Evolutionary conservation across 1,140 invertebrate species (phyloP), one percentile per base, ranked within the genome.

Genomic region (Penaeus vannamei): DNA sequence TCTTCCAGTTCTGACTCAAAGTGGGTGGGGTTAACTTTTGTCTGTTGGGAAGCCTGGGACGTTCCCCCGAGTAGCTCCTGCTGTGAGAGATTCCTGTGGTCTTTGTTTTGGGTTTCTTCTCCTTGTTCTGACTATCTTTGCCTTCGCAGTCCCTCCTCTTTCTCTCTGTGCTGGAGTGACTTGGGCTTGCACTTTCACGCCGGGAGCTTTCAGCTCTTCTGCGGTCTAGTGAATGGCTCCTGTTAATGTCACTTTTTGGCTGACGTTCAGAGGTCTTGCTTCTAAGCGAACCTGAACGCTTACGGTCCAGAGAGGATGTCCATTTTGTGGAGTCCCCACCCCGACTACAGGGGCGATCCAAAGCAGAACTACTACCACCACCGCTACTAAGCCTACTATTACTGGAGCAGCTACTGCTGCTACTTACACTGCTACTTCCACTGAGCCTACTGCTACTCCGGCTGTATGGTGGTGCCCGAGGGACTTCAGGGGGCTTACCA

Each of bases 371-470:
- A 32, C 66, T 84, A 23, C 90, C 53, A 19, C 86, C 87, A 36
- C 84, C 87, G 72, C 85, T 89, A 26, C 80, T 85, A 29, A 79
- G 62, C 59, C 85, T 91, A 82, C 69, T 85, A 19, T 60, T 88
- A 61, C 80, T 61, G 60, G 82, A 69, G 72, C 90, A 84, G 81
- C 86, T 82, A 62, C 86, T 89, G 46, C 86, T 87, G 36, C 79
- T 91, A 83, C 90, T 91, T 83, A 89, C 85, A 85, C 90, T 91
- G 84, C 90, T 91, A 81, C 86, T 89, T 72, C 86, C 86, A 89
- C 90, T 89, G 22, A 89, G 86, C 29, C 86, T 83, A 72, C 85
- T 91, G 46, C 83, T 89, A 72, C 86, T 89, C 60, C 87, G 86
- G 87, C 86, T 89, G 85, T 88, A 91, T 32, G 86, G 87, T 85